These are phyloP conservation scores for Vicugna pacos DNA, from an alignment of 2,113 vertebrate species.

Conservation along the genomic window DNA sequence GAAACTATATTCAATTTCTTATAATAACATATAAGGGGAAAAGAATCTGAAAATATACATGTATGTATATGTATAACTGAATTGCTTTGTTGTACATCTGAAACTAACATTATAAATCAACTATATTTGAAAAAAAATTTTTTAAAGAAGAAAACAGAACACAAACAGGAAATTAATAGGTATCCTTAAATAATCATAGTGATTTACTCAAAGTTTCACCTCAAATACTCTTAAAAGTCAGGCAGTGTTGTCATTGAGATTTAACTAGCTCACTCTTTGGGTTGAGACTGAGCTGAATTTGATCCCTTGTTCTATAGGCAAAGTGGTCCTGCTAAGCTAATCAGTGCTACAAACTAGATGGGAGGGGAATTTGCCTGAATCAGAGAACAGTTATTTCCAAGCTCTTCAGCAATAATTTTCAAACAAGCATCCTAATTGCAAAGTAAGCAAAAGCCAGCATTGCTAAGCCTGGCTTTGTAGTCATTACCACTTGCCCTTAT, in stretches of 20 bases:
- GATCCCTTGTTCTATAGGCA: constrained; percentile 24
- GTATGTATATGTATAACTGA: no score
- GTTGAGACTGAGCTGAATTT: constrained; percentile 36
- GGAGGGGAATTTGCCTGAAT: constrained; percentile 63
- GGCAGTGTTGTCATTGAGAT: neutral
- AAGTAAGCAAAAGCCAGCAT: constrained; percentile 63
- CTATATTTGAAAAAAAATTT: no score
- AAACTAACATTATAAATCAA: no score
- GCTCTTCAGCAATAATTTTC: constrained; percentile 45
- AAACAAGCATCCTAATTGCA: constrained; percentile 58
- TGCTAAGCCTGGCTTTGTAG: constrained; percentile 6
- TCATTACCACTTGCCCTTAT: neutral
- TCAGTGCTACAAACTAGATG: constrained; percentile 71
- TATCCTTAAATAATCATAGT: neutral
- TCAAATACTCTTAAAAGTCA: constrained; percentile 26
- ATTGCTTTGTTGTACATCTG: no score
- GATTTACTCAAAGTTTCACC: constrained; percentile 4
- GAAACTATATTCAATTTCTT: no score
- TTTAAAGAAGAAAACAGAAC: neutral
- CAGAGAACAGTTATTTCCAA: constrained; percentile 65
- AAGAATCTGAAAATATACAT: no score
- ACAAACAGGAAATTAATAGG: neutral
- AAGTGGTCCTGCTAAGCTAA: constrained; percentile 55
- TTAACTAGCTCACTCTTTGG: constrained; percentile 25
- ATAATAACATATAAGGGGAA: no score